These are phyloP conservation scores for Tubulanus polymorphus DNA, from an alignment of 2,888 invertebrate genomes.

Conservation along the genomic window DNA sequence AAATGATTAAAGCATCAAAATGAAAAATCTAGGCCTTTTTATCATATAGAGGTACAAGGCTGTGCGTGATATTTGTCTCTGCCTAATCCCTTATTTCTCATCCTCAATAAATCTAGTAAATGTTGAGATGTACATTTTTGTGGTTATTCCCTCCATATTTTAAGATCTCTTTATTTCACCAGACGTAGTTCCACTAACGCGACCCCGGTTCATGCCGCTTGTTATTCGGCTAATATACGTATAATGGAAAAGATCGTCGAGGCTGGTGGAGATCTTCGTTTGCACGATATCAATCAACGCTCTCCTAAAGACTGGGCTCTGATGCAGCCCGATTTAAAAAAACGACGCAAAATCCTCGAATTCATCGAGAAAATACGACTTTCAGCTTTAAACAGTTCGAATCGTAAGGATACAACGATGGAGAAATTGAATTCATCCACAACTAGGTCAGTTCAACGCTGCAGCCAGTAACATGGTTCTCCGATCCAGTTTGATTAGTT, in stretches of 20 bases:
- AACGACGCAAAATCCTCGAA: constrained; percentile 37
- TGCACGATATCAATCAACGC: constrained; percentile 50
- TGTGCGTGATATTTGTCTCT: too few species aligned
- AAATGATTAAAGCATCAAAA: too few species aligned
- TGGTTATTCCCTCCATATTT: background rate
- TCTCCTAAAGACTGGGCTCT: constrained; percentile 47
- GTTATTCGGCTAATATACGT: constrained; percentile 45
- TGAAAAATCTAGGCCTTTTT: background rate
- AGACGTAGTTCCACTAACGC: constrained; percentile 49
- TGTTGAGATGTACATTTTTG: too few species aligned
- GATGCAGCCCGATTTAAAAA: constrained; percentile 32
- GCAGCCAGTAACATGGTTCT: too few species aligned
- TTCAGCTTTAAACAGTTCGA: constrained; percentile 36
- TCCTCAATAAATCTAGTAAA: too few species aligned
- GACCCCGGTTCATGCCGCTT: constrained; percentile 54
- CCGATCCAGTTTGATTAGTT: too few species aligned
- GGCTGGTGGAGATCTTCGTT: constrained; percentile 54
- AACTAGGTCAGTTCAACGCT: too few species aligned
- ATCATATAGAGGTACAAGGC: background rate
- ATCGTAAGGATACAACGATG: background rate
- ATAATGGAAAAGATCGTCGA: constrained; percentile 47
- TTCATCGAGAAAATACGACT: constrained; percentile 43
- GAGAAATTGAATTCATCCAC: too few species aligned
- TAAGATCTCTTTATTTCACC: constrained; percentile 7
- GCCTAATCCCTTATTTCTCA: too few species aligned